phyloP scores from a whole-genome alignment of 2,797 vertebrate species.

The Mallotus villosus region DNA sequence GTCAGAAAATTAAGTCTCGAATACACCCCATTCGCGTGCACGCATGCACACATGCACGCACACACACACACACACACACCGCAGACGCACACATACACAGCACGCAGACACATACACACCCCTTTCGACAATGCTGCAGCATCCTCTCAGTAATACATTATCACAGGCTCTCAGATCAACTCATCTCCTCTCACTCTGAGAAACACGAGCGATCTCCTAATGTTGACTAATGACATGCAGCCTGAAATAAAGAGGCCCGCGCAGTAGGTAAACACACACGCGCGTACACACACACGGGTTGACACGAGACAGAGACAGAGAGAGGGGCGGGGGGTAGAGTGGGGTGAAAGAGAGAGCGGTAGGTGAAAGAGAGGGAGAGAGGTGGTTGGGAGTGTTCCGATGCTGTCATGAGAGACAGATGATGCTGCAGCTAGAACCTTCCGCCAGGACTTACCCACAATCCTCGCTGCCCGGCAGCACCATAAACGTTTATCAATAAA shows the following conservation, averaged over 20 bases:
- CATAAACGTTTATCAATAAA: slow-evolving; percentile 75
- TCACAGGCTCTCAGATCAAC: not conserved
- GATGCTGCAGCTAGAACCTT: slow-evolving; percentile 65
- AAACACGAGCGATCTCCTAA: slow-evolving; percentile 39
- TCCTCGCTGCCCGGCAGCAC: slow-evolving; percentile 64
- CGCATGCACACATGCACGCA: slow-evolving; percentile 5
- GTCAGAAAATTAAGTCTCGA: slow-evolving; percentile 60
- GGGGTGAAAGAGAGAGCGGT: not conserved
- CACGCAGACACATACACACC: slow-evolving; percentile 22
- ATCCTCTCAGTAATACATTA: slow-evolving; percentile 24
- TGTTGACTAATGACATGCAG: slow-evolving; percentile 33
- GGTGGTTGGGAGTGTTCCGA: slow-evolving; percentile 58
- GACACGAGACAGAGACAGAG: slow-evolving; percentile 27
- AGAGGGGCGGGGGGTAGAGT: slow-evolving; percentile 19
- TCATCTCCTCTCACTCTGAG: slow-evolving; percentile 34
- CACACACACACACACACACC: slow-evolving; percentile 29
- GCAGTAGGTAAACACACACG: not conserved
- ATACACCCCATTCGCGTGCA: slow-evolving; percentile 46
- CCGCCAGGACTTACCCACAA: slow-evolving; percentile 67
- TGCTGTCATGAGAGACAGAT: slow-evolving; percentile 64
- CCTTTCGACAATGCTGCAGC: slow-evolving; percentile 25
- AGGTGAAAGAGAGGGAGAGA: slow-evolving; percentile 32
- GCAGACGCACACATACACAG: slow-evolving; percentile 30
- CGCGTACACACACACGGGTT: not conserved
- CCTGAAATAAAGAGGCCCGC: slow-evolving; percentile 1